Conservation (phyloP, 2,113 vertebrate genomes). For the Corythaixoides concolor region DNA sequence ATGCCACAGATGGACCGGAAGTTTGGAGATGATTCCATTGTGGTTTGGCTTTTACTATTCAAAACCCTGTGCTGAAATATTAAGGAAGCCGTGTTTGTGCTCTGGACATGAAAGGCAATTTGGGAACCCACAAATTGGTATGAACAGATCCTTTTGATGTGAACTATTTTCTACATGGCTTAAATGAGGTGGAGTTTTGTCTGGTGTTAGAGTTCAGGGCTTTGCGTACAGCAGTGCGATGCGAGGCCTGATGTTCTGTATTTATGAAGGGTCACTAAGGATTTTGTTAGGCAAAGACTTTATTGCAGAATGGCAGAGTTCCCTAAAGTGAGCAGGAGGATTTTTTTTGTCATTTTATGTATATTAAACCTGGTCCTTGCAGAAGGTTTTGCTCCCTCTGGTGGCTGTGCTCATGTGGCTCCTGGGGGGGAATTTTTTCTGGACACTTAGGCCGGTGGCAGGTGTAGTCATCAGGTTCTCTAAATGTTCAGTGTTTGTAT, state of each 20-base stretch:
- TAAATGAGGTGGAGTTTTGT: neutral
- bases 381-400: neutral
- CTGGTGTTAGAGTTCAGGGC: neutral
- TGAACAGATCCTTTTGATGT: neutral
- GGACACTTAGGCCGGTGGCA: neutral
- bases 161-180: neutral
- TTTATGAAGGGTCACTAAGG: neutral
- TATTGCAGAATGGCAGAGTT: neutral
- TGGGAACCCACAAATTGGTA: neutral
- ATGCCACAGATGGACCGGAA: neutral
- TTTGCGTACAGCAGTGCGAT: neutral
- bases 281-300: neutral
- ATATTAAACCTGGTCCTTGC: neutral
- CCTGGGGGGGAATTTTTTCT: neutral
- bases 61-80: neutral
- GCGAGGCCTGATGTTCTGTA: neutral
- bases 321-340: neutral
- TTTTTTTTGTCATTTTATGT: neutral
- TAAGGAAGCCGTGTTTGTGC: neutral
- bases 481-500: neutral
- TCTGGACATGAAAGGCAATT: neutral
- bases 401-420: neutral
- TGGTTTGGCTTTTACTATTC: neutral
- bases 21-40: neutral
- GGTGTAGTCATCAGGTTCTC: neutral